Conservation (phyloP, 2,888 invertebrate genomes). For the Apodemia arnacis region DNA sequence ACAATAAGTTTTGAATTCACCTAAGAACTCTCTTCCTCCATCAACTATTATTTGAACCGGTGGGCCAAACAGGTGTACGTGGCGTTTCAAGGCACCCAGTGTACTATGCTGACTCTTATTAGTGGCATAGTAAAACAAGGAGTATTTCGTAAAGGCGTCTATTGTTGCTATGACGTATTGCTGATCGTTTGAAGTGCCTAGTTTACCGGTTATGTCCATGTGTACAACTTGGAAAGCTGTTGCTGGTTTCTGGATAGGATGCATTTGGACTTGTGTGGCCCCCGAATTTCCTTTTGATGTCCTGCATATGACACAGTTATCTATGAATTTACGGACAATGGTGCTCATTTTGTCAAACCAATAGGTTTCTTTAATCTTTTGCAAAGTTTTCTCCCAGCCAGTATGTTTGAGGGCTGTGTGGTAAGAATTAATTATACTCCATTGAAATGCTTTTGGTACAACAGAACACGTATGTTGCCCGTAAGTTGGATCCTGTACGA, state of each 20-base stretch:
- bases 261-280: conserved; percentile 67
- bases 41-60: conserved; percentile 73
- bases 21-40: conserved; percentile 69
- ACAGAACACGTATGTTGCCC: conserved; percentile 7
- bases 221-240: conserved; percentile 45
- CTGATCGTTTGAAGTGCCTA: conserved; percentile 55
- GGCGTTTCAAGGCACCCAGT: conserved; percentile 50
- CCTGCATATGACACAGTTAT: background rate
- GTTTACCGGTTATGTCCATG: conserved; percentile 76
- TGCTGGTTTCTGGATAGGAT: conserved; percentile 56
- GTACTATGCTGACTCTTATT: conserved; percentile 38
- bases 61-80: conserved; percentile 58
- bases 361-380: conserved; percentile 54
- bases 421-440: conserved; percentile 78
- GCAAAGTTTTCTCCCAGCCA: conserved; percentile 81
- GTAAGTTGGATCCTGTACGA: no score
- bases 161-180: conserved; percentile 75
- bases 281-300: conserved; percentile 74
- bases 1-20: conserved; percentile 66
- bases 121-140: conserved; percentile 5
- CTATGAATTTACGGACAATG: conserved; percentile 30
- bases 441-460: conserved; percentile 77
- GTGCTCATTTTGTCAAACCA: conserved; percentile 65
- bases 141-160: conserved; percentile 54
- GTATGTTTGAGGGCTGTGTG: conserved; percentile 67